Percentiles rank a stretch among this genome's conserved stretches.
phyloP scores from a whole-genome alignment of 2,888 invertebrate genomes.

The Eristalinus aeneus region DNA sequence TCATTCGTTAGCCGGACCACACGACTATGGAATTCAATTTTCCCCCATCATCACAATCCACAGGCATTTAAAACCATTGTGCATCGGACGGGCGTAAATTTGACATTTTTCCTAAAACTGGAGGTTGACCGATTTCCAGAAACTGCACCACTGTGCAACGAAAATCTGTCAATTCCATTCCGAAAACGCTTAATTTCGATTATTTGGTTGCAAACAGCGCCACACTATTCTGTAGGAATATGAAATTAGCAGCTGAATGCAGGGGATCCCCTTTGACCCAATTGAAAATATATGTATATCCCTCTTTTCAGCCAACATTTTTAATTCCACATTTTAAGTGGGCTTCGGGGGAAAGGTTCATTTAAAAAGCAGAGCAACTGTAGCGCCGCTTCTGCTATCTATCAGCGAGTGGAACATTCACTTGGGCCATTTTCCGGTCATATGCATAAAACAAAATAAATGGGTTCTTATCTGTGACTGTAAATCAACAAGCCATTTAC shows the following conservation, averaged over 20 bases:
- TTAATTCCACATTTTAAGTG: background rate
- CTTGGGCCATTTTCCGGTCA: slow-evolving; percentile 59
- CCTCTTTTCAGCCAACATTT: background rate
- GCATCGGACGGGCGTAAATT: too few species aligned
- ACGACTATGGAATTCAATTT: too few species aligned
- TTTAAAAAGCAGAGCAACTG: slow-evolving; percentile 1
- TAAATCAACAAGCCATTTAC: slow-evolving; percentile 69
- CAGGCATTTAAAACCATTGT: too few species aligned
- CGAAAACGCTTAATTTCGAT: too few species aligned
- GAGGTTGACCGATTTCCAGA: too few species aligned
- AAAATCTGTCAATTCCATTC: too few species aligned
- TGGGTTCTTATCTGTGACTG: slow-evolving; percentile 64
- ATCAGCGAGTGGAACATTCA: slow-evolving; percentile 47
- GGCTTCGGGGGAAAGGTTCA: background rate
- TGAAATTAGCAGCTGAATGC: background rate
- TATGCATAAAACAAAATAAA: slow-evolving; percentile 69
- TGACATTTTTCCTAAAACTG: too few species aligned
- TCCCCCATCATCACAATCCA: too few species aligned
- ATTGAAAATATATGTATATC: background rate
- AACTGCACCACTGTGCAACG: too few species aligned
- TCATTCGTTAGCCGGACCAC: too few species aligned
- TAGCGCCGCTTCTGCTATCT: slow-evolving; percentile 13
- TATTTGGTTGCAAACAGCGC: too few species aligned
- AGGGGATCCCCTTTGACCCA: background rate
- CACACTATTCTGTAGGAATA: too few species aligned